Conservation (phyloP, 2,797 vertebrate species). For the Sebastes kiyomatsui region DNA sequence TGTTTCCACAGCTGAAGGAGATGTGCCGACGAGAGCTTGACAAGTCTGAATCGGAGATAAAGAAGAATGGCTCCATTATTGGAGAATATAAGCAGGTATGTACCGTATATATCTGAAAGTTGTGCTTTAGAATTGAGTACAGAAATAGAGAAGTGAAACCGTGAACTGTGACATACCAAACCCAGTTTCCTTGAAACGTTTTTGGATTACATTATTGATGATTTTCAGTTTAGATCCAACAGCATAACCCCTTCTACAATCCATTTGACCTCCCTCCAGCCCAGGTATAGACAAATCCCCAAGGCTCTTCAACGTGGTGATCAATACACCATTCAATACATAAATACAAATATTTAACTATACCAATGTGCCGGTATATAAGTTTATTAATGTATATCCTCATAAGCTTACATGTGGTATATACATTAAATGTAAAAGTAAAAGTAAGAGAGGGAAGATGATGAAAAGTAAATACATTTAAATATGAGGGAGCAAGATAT, state of each 20-base stretch:
- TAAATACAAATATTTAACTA: background rate
- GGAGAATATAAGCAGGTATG: slow-evolving; percentile 98
- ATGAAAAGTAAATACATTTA: background rate
- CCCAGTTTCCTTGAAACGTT: background rate
- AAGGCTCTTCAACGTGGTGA: background rate
- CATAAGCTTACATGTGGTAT: background rate
- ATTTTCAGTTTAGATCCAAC: background rate
- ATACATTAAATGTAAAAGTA: no score
- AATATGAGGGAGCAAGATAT: background rate
- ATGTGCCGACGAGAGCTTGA: slow-evolving; percentile 98
- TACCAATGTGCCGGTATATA: background rate
- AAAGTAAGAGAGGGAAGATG: background rate
- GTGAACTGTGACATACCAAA: background rate
- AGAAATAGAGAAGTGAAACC: slow-evolving; percentile 27
- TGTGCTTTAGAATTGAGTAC: background rate
- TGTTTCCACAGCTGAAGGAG: slow-evolving; percentile 91
- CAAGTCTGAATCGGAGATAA: slow-evolving; percentile 97
- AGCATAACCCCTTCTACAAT: background rate
- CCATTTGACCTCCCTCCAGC: background rate
- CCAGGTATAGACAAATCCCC: background rate
- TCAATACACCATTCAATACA: background rate
- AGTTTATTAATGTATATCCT: background rate
- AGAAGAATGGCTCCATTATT: slow-evolving; percentile 98
- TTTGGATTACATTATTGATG: background rate
- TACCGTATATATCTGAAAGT: background rate